Percentiles rank a stretch among this genome's conserved stretches.
Conservation (phyloP, 1,140 invertebrate genomes). For the Ostrea denselamellosa region DNA sequence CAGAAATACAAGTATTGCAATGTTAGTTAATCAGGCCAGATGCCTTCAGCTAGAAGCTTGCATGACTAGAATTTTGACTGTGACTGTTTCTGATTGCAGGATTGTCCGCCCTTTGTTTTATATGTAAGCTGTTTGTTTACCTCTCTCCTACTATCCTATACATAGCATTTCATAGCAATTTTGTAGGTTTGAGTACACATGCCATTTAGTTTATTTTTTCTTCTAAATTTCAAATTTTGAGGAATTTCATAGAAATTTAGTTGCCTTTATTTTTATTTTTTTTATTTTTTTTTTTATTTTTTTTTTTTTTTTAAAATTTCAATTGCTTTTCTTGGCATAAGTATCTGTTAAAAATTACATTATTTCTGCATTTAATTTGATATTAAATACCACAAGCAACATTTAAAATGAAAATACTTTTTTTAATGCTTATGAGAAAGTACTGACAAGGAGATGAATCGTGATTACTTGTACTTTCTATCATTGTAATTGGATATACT, state of each 20-base stretch:
- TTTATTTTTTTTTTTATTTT: too few relatives aligned
- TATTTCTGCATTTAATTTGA: background rate
- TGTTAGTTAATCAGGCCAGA: too few relatives aligned
- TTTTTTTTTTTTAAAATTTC: too few relatives aligned
- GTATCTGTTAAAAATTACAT: background rate
- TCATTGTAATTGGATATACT: background rate
- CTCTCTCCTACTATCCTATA: background rate
- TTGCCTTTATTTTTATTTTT: background rate
- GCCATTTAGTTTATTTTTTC: background rate
- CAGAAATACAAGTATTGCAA: too few relatives aligned
- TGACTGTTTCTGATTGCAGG: slow-evolving; percentile 19
- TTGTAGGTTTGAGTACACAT: background rate
- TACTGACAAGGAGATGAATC: background rate
- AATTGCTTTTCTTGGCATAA: background rate
- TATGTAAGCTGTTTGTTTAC: slow-evolving; percentile 24
- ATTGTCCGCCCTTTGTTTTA: slow-evolving; percentile 31
- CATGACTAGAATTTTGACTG: background rate
- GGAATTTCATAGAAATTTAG: background rate
- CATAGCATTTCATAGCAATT: background rate
- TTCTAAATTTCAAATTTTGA: background rate
- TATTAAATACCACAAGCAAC: background rate
- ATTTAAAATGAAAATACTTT: background rate
- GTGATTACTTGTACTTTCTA: background rate
- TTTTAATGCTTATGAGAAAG: background rate
- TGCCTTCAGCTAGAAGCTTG: background rate